These are phyloP conservation scores for Cataglyphis altisquamis DNA, from an alignment of 2,888 invertebrate species.

Conservation along the genomic window DNA sequence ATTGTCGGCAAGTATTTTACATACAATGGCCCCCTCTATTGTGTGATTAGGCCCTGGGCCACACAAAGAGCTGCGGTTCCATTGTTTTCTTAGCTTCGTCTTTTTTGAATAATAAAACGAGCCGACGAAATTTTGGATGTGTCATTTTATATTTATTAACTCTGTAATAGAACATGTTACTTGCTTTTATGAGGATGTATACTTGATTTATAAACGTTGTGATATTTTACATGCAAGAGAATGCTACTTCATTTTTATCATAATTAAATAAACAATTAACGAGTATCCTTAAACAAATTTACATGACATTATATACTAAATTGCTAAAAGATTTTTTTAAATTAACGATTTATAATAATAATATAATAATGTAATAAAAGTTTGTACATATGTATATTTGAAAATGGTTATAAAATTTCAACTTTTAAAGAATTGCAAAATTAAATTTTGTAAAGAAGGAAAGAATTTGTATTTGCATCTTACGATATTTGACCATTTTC, in stretches of 20 bases:
- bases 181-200: constrained; percentile 44
- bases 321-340: neutral
- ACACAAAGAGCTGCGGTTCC: constrained; percentile 37
- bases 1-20: constrained; percentile 63
- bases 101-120: constrained; percentile 55
- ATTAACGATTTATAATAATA: neutral
- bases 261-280: neutral
- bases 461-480: neutral
- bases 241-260: neutral
- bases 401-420: neutral
- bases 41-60: constrained; percentile 56
- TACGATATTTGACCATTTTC: neutral
- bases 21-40: constrained; percentile 68
- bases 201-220: neutral
- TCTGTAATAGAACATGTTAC: constrained; percentile 49
- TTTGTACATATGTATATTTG: neutral
- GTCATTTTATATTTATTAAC: constrained; percentile 69
- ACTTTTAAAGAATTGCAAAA: neutral
- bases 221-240: neutral
- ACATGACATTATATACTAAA: neutral
- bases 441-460: neutral
- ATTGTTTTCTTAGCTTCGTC: constrained; percentile 58
- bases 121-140: constrained; percentile 60
- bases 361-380: neutral
- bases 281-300: neutral